Base-by-base conservation (phyloP, 2,888 invertebrate species). In the Philereme vetulata region DNA sequence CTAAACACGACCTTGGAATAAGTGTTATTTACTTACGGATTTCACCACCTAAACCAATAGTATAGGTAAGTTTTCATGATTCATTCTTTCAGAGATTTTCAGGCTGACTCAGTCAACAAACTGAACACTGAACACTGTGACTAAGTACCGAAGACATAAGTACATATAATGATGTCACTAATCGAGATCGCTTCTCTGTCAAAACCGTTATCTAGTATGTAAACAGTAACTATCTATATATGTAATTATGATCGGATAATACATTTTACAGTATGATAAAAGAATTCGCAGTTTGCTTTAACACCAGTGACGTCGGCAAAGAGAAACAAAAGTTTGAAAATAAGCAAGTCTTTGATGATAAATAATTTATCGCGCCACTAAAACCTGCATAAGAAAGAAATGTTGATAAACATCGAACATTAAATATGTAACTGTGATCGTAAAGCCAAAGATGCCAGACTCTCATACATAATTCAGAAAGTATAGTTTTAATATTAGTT, bases 351-450 rank as follows among this genome's bases (percentile, higher is more conserved):
- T 92, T 92, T 92, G 91, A 92, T 87, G 91, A 90, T 86, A 88
- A 86, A 88, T 91, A 90, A 91, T 91, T 92, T 91, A 92, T 83
- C 75, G 85, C 86, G 57, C 75, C 88, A 90, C 86, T 92, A 91
- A 90, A 91, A 89, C 86, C 86, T 88, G 88, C 84, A 90, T 89
- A 89, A 91, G 90, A 91, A 92, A 91, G 88, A 91, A 90, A 86
- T 92, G 91, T 91, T 92, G 90, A 92, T 92, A 92, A 91, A 92
- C 92, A 91, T 89, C 86, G 89, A 87, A 88, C 88, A 90, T 90
- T 89, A 90, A 90, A 90, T 90, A 91, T 91, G 90, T 90, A 91
- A 92, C 92, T 90, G 90, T 83, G 85, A 90, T 90, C 90, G 77
- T 92, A 90, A 92, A 84, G 85, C 79, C 82, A 88, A 85, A 80